Evolutionary conservation across 2,797 vertebrate genomes (phyloP).

Genomic region (Tragelaphus eurycerus): DNA sequence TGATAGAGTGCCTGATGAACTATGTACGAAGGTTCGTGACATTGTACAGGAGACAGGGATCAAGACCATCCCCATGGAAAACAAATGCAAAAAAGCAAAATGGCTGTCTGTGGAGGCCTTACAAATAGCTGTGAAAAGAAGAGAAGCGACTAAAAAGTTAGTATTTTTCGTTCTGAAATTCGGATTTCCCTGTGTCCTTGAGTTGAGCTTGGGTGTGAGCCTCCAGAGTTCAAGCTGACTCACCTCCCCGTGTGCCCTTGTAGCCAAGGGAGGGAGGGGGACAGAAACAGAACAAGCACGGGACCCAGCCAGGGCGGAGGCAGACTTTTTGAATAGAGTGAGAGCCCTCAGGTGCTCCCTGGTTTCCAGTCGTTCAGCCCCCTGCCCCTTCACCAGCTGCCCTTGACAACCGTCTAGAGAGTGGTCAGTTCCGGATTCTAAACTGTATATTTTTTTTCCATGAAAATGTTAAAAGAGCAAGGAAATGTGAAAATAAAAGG

Average conservation of each 20-base stretch:
- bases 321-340: neutral
- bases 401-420: neutral
- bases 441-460: conserved; percentile 62
- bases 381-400: neutral
- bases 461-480: conserved; percentile 57
- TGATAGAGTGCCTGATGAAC: no score
- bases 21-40: no score
- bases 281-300: neutral
- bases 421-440: conserved; percentile 38
- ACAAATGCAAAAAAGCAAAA: no score
- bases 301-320: neutral
- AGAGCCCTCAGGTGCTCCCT: neutral
- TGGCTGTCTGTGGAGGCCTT: no score
- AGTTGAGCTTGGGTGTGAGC: neutral
- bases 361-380: neutral
- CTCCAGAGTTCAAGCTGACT: neutral
- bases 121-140: no score
- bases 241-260: neutral
- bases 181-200: neutral
- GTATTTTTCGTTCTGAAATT: neutral
- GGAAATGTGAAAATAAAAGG: conserved; percentile 63
- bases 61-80: no score
- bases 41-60: no score
- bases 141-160: neutral
- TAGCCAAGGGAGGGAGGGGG: neutral